Base-by-base conservation (phyloP, 2,113 vertebrate genomes). In the Nestor notabilis region DNA sequence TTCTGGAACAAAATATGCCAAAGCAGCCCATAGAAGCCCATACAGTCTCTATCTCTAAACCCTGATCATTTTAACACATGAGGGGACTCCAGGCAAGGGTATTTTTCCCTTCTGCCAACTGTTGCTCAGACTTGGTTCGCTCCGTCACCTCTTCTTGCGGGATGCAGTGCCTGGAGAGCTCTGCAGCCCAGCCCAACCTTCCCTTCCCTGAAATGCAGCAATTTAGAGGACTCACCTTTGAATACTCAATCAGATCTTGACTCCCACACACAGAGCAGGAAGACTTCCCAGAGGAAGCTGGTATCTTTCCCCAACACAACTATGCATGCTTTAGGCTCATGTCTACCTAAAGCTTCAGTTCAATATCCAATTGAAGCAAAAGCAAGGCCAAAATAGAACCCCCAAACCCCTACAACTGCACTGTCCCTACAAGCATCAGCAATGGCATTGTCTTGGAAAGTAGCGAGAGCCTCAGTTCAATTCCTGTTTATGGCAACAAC, bases 341-440 rank as follows among this genome's bases (percentile, higher is more conserved):
- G 8, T 14, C 7, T 3, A 50, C 35, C 44, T 41, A 49, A 33
- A 68, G n/a, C 66, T 68, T 20, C 50, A 37, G 23, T 35, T 47
- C 25, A 44, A 24, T 1, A 8, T 2, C n/a, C 44, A n/a, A 2
- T 35, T 72, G 16, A 2, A 60, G 56, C 39, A 65, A 50, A 91
- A 60, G 43, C n/a, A 82, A 64, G 25, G 44, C 61, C 66, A n/a
- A 74, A 29, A n/a, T n/a, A 79, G n/a, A 28, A 1, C 5, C 39
- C 19, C 19, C 43, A 69, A 41, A 49, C 3, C 1, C 10, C 44
- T 20, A 9, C 43, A 60, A 33, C 11, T 41, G 31, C 10, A 11
- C 1, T 41, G 35, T 13, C 29, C 37, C 55, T 20, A 0, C 17
- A 6, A 10, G 49, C 1, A 6, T 19, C 56, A 75, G 37, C 37